Evolutionary conservation across 2,797 vertebrate genomes (phyloP), one percentile per base, ranked within the genome.

Genomic region (Acrossocheilus wenchowensis): DNA sequence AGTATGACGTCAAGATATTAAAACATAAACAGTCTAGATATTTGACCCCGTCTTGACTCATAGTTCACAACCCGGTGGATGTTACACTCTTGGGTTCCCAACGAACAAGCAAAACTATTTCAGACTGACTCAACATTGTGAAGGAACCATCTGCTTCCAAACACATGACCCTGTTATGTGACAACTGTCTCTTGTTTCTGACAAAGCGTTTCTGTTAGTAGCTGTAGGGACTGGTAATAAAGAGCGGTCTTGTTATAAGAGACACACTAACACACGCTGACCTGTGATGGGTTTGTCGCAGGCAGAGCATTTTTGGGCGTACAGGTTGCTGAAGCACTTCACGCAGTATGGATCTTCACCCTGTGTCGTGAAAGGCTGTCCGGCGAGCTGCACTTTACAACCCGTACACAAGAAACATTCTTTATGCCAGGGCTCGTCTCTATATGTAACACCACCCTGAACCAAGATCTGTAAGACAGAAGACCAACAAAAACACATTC

Each of bases 261-360:
- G 62, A 48, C 26, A 36, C 74, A 30, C 19, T 89, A 90, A 87
- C 12, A 83, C 36, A 57, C 74, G 88, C 94, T 94, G 89, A 97
- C 98, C 98, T 94, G 98, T 99, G 94, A 99, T 99, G 92, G 98
- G 96, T 77, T 97, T 96, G 78, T 96, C 95, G 93, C 98, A 99
- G 86, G 95, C 95, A 0, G 95, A 95, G 89, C 98, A 99, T 93
- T 98, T 99, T 82, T 97, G 97, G 91, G 97, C 97, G 26, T 98
- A 99, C 87, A 98, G 95, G 93, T 94, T 97, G 93, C 97, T 97
- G 90, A 98, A 99, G 92, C 98, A 99, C 93, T 96, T 94, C 93
- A 99, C 93, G 8, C 98, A 99, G 94, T 97, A 99, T 0, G 98
- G 97, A 83, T 94, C 96, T 0, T 99, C 97, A 0, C 97, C 97